Base-by-base conservation (phyloP, 2,113 vertebrate species). In the Menura novaehollandiae region DNA sequence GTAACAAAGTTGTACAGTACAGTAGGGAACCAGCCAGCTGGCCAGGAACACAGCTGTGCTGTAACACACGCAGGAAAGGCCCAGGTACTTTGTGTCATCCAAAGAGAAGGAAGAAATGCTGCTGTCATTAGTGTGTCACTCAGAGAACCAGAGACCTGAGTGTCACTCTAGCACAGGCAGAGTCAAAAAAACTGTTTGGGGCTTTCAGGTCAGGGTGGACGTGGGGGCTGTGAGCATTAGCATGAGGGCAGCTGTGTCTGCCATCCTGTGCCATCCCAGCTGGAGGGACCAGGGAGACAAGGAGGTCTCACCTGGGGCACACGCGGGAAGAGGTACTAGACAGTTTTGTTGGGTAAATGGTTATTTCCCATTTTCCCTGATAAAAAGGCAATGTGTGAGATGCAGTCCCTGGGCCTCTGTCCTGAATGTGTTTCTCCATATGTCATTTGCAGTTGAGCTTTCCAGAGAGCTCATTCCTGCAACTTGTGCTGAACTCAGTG, bases 401-500 rank as follows among this genome's bases (percentile, higher is more conserved):
- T 37, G 41, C 55, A 66, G 78, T 66, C 83, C 51, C 41, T 41
- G 44, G 71, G 53, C 53, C 88, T 76, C 90, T 86, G 71, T 88
- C 79, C 88, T 95, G 88, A 72, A 74, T 79, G 46, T 13, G 37
- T 77, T 93, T 94, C 76, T 92, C 72, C 7, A 5, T 55, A 7
- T 91, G 71, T 71, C 68, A 47, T 82, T 85, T 86, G 47, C 55
- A 80, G 71, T 3, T 82, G 47, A 51, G 60, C 55, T 94, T 96
- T 95, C 81, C 74, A 75, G 44, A 49, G 63, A 83, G 46, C 55
- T 91, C 23, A 7, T 88, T 94, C 28, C 71, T 93, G 64, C 71
- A 88, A 47, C 55, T 86, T 96, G 30, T 85, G 81, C 89, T 91
- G 82, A 83, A 91, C 78, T 80, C 68, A 20, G 85, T 96, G 93